phyloP scores from a whole-genome alignment of 2,888 invertebrate genomes.

The Rhagonycha lutea region DNA sequence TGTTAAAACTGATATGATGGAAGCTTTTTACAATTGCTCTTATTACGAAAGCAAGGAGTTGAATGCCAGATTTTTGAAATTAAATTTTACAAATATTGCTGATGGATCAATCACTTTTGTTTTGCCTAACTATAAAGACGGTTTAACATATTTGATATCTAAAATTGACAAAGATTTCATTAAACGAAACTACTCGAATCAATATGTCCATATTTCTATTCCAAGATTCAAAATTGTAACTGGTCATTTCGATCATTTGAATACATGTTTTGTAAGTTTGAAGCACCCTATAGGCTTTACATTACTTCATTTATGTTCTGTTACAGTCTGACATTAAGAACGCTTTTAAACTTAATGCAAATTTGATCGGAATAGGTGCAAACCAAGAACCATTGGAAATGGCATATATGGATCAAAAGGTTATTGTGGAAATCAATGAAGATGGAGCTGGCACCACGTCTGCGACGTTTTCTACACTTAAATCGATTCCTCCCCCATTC shows the following conservation, averaged over 20 bases:
- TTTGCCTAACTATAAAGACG: constrained; percentile 32
- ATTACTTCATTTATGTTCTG: neutral
- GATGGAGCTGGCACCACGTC: too few relatives aligned
- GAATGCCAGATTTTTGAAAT: constrained; percentile 44
- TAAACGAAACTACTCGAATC: constrained; percentile 5
- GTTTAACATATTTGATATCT: constrained; percentile 28
- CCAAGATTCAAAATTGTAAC: constrained; percentile 37
- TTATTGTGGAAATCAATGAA: too few relatives aligned
- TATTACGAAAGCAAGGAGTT: constrained; percentile 27
- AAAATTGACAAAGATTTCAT: constrained; percentile 19
- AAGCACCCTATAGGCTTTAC: too few relatives aligned
- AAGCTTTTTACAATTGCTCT: constrained; percentile 29
- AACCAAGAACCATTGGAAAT: constrained; percentile 15
- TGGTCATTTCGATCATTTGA: neutral
- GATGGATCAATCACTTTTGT: constrained; percentile 31
- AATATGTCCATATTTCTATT: constrained; percentile 27
- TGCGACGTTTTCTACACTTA: too few relatives aligned
- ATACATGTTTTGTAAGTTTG: neutral
- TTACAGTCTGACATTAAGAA: constrained; percentile 40
- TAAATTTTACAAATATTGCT: constrained; percentile 30
- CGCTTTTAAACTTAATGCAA: constrained; percentile 26
- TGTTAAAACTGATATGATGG: constrained; percentile 44
- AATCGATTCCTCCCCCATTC: too few relatives aligned
- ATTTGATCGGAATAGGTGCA: constrained; percentile 43
- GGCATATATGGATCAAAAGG: too few relatives aligned